Conservation (phyloP, 92 coral and sea anemone genomes). For the Metridium senile region DNA sequence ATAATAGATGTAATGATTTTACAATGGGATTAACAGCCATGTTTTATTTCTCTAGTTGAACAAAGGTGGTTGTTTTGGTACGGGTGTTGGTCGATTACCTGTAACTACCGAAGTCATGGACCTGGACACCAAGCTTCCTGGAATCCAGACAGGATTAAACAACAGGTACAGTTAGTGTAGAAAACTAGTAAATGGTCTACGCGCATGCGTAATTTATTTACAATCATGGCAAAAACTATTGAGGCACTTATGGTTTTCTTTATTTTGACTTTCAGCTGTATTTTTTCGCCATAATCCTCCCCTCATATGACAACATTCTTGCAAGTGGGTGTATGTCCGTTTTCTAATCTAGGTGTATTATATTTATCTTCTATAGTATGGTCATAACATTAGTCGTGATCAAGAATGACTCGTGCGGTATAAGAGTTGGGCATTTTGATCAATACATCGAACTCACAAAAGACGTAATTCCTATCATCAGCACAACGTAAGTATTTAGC, state of each 20-base stretch:
- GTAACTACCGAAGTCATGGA: background rate
- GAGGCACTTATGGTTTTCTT: too few relatives aligned
- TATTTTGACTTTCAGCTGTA: too few relatives aligned
- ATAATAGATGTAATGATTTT: too few relatives aligned
- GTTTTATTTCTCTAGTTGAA: background rate
- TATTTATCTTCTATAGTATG: slow-evolving; percentile 45
- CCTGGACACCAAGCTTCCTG: slow-evolving; percentile 56
- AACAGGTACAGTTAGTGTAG: slow-evolving; percentile 44
- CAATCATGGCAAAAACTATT: too few relatives aligned
- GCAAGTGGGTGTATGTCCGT: too few relatives aligned
- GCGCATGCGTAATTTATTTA: too few relatives aligned
- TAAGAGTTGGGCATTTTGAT: slow-evolving; percentile 31
- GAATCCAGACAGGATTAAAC: slow-evolving; percentile 40
- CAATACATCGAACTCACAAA: slow-evolving; percentile 47
- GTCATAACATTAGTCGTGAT: slow-evolving; percentile 57
- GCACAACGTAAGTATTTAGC: slow-evolving; percentile 34
- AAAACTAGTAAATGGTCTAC: too few relatives aligned
- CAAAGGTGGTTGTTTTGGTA: slow-evolving; percentile 81
- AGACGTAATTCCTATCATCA: slow-evolving; percentile 62
- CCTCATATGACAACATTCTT: too few relatives aligned
- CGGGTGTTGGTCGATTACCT: slow-evolving; percentile 78
- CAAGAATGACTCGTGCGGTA: slow-evolving; percentile 54
- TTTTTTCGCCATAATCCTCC: too few relatives aligned
- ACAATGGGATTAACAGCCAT: too few relatives aligned
- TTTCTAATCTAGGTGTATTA: too few relatives aligned